Base-by-base conservation (phyloP, 2,113 vertebrate species). In the Herpailurus yagouaroundi region DNA sequence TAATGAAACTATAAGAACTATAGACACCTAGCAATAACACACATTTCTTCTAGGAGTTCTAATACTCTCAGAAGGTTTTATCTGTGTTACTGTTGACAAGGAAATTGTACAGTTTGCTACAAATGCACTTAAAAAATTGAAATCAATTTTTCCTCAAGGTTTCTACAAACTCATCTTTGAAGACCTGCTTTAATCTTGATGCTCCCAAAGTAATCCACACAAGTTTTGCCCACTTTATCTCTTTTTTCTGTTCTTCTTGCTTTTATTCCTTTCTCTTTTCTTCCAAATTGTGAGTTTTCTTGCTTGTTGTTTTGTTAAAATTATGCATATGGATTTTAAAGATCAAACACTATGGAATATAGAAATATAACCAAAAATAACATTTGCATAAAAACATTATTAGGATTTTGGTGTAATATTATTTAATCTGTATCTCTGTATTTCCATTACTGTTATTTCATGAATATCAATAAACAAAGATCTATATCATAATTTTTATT, bases 131-230 rank as follows among this genome's bases (percentile, higher is more conserved):
- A 41, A 9, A 76, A 92, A 80, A 94, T 83, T 79, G 66, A 55
- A 95, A 94, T 84, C 0, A 4, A 74, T 91, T 97, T 85, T 95
- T 80, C 36, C 55, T 82, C 71, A 41, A 80, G 73, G 45, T 2
- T 82, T 89, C 77, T 85, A 89, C 19, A 69, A 76, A 63, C 31
- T 95, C 21, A 71, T 82, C 89, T 94, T 89, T 69, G 25, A 91
- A 77, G 33, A 85, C 4, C 31, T 71, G 48, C 64, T 41, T 16
- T 52, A 71, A 93, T 88, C 87, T 60, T 92, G 86, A 91, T 76
- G 73, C 6, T 80, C 27, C 71, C 52, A 81, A 69, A 91, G 76
- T 55, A 95, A 86, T 55, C 2, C 45, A 89, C 71, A 29, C 33
- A 91, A 89, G 18, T 76, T 93, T 93, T 73, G 48, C n/a, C 18